Base-by-base conservation (phyloP, 2,888 invertebrate genomes). In the Beris morrisii region DNA sequence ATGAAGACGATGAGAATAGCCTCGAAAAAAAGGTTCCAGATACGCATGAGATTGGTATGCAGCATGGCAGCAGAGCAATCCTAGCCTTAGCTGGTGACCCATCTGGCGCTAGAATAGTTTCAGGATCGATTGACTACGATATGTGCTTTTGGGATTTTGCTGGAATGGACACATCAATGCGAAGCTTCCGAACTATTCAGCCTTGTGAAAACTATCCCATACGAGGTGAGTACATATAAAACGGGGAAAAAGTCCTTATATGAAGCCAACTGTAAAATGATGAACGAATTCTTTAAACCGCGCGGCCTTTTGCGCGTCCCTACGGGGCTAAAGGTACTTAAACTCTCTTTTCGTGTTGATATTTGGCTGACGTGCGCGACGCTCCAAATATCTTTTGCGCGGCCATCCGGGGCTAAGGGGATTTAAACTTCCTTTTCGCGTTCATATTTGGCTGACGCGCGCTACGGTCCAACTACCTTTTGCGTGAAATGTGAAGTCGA, bases 91-190 rank as follows among this genome's bases (percentile, higher is more conserved):
- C 93, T 1, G 88, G 95, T 0, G 99, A 99, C 81, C 94, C 96
- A 0, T 93, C 96, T 1, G 99, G 98, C 0, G 95, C 97, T 1
- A 84, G 98, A 1, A 75, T 85, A 30, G 84, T 93, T 0, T 90
- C 93, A 0, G 99, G 99, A 0, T 95, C 97, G 0, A 88, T 94
- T 31, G 98, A 99, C 79, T 99, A 97, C 79, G 95, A 97, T 72
- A 91, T 99, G 2, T 91, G 92, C 63, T 93, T 99, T 73, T 99
- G 96, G 96, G 99, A 99, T 78, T 99, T 99, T 83, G 94, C 96
- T 69, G 98, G 97, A 4, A 98, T 99, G 97, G 97, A 98, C 78
- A 87, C 92, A 0, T 88, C 91, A 0, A 86, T 96, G 83, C 88
- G 92, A 61, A 93, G 95, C 56, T 99, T 97, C 78, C 86, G 97